Percentiles rank a stretch among this genome's conserved stretches.
Conservation (phyloP, 1,140 invertebrate species). For the Sarcophaga bullata region DNA sequence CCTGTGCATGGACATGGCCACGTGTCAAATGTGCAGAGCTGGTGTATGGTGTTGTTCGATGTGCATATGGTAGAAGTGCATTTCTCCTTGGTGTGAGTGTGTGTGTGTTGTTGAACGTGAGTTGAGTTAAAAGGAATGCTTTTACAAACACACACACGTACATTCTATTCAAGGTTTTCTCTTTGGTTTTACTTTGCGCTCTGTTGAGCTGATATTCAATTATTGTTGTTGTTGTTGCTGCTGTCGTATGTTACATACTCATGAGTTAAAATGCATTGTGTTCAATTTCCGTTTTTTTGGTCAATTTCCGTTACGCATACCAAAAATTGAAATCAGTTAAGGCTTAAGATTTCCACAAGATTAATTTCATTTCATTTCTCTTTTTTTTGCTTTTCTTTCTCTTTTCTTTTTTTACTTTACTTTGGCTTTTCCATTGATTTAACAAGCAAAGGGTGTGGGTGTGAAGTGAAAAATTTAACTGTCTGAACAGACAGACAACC, state of each 20-base stretch:
- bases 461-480: no score
- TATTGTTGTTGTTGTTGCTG: background rate
- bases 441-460: no score
- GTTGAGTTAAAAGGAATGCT: conserved; percentile 10
- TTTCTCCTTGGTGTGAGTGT: background rate
- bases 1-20: background rate
- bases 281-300: conserved; percentile 38
- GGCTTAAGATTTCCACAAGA: conserved; percentile 24
- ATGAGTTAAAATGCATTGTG: conserved; percentile 28
- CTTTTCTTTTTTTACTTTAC: no score
- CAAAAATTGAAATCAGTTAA: conserved; percentile 35
- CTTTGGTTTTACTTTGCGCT: background rate
- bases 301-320: conserved; percentile 37
- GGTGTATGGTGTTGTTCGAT: background rate
- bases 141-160: background rate
- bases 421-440: no score
- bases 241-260: background rate
- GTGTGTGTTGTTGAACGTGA: conserved; percentile 9
- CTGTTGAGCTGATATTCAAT: background rate
- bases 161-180: background rate
- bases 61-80: background rate
- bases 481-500: no score
- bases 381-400: no score
- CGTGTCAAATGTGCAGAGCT: background rate
- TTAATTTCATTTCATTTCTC: conserved; percentile 12